phyloP scores from a whole-genome alignment of 2,113 vertebrate species.

The Capra hircus region DNA sequence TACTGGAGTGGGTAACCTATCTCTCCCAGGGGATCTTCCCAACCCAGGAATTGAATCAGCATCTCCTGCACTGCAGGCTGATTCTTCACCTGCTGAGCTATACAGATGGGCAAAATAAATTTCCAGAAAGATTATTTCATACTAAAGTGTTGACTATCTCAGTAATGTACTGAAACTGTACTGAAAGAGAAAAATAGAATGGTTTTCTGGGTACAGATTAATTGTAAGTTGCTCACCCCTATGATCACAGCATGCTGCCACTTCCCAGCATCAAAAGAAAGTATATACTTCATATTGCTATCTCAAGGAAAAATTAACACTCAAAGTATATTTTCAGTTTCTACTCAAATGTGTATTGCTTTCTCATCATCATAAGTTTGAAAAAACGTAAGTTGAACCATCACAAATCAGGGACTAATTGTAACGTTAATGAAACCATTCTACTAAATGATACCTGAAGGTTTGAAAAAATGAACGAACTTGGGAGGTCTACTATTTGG shows the following conservation, averaged over 20 bases:
- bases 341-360: neutral
- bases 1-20: neutral
- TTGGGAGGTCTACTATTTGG: neutral
- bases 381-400: neutral
- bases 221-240: neutral
- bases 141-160: neutral
- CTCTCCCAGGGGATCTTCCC: neutral
- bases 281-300: neutral
- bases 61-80: neutral
- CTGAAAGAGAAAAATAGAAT: neutral
- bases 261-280: neutral
- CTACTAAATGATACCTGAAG: neutral
- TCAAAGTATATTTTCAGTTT: neutral
- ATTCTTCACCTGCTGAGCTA: neutral
- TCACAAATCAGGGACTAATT: neutral
- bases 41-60: neutral
- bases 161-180: neutral
- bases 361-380: neutral
- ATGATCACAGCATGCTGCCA: neutral
- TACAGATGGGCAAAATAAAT: neutral
- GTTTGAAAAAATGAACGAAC: neutral
- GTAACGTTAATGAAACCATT: neutral
- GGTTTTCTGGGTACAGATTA: neutral
- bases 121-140: neutral
- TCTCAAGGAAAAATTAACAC: neutral